Evolutionary conservation across 1,140 invertebrate species (phyloP).

Genomic region (Drosophila lacteicornis): DNA sequence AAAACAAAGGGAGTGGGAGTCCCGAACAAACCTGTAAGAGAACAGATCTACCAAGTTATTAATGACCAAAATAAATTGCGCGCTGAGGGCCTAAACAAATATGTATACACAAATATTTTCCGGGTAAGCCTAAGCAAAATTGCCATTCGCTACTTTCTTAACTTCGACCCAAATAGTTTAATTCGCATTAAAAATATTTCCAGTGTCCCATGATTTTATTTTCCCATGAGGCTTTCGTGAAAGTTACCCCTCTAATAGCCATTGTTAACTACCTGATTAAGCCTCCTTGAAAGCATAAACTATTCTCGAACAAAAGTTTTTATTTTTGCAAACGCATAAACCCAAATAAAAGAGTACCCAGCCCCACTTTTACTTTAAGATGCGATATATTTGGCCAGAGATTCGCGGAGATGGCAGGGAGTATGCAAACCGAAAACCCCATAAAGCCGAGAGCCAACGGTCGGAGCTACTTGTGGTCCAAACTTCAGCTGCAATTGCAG

Average conservation of each 20-base stretch:
- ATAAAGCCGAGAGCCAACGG: slow-evolving; percentile 38
- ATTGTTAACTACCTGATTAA: slow-evolving; percentile 10
- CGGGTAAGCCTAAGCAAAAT: background rate
- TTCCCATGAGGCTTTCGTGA: slow-evolving; percentile 8
- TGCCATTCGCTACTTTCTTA: background rate
- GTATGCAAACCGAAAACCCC: slow-evolving; percentile 37
- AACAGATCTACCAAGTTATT: slow-evolving; percentile 3
- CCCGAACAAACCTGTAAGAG: slow-evolving; percentile 25
- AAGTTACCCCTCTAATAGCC: slow-evolving; percentile 2
- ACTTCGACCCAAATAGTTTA: background rate
- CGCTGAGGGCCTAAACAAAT: background rate
- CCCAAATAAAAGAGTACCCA: slow-evolving; percentile 21
- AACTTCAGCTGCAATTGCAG: slow-evolving; percentile 32
- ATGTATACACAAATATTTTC: background rate
- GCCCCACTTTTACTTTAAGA: slow-evolving; percentile 57
- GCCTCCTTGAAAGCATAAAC: slow-evolving; percentile 20
- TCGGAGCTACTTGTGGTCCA: slow-evolving; percentile 16
- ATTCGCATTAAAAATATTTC: background rate
- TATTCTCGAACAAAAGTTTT: slow-evolving; percentile 42
- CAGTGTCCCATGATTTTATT: background rate
- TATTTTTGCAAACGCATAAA: slow-evolving; percentile 59
- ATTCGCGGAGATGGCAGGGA: background rate
- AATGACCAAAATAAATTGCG: background rate
- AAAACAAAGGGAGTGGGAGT: background rate
- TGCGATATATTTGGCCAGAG: slow-evolving; percentile 17